Base-by-base conservation (phyloP, 2,797 vertebrate species). In the Rhinella marina region DNA sequence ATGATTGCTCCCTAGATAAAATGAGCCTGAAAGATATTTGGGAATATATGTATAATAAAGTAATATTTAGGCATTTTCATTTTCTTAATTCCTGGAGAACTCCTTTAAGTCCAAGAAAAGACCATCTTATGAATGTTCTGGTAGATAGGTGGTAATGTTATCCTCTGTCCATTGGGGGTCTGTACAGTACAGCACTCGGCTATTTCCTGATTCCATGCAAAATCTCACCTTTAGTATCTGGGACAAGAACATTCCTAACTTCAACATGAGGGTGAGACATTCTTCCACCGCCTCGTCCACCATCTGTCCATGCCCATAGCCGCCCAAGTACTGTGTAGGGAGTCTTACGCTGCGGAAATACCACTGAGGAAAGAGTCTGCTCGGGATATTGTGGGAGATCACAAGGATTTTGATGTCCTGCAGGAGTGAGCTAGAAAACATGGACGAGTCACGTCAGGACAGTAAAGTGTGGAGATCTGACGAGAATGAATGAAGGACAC, bases 301-400 rank as follows among this genome's bases (percentile, higher is more conserved):
- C 0, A 93, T 76, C 56, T 90, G 87, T 0, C 84, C 62, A 7
- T 91, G 90, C 0, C 68, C 88, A 0, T 77, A n/a, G 0, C 91
- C 91, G 0, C 83, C 90, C 0, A 94, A 90, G 3, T 88, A 29
- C 0, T 88, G 68, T 27, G 86, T 21, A 0, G 92, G 91, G 0
- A 87, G 72, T 0, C 76, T 88, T 4, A 92, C 73, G 0, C 2
- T 16, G 0, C 90, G 92, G n/a, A 88, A 41, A 0, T 91, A 72
- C 95, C 94, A 95, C n/a, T 94, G 92, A 19, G 90, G 72, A 81
- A 94, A 94, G 25, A 94, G 85, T 10, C 93, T 91, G 14, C 86
- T 62, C 3, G 94, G 93, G 77, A 95, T 93, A 57, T 93, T 92
- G 27, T 94, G 93, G 29, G 94, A 94, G 64, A 93, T 41, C 11